phyloP scores from a whole-genome alignment of 2,888 invertebrate species.

The Syritta pipiens region DNA sequence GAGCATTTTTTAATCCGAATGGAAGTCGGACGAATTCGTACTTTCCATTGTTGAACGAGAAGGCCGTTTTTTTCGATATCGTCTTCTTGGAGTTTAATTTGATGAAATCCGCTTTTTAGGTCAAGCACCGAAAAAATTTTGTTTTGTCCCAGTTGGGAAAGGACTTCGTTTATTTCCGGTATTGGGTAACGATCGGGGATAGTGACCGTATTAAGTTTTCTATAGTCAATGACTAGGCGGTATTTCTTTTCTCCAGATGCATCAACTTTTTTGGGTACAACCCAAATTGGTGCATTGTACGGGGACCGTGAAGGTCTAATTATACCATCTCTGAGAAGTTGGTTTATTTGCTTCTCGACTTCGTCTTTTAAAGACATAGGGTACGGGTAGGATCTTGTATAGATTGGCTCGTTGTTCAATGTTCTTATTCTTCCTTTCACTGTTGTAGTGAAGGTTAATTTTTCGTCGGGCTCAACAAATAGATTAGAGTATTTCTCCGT shows the following conservation, averaged over 20 bases:
- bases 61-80: not conserved
- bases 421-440: not conserved
- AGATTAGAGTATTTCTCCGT: too few relatives aligned
- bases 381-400: conserved; percentile 3
- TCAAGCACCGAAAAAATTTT: not conserved
- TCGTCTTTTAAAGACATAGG: too few relatives aligned
- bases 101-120: not conserved
- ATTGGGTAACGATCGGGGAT: conserved; percentile 17
- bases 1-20: not conserved
- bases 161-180: conserved; percentile 19
- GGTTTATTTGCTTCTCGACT: too few relatives aligned
- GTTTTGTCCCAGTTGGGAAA: not conserved
- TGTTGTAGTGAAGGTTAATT: too few relatives aligned
- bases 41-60: not conserved
- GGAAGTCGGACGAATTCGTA: not conserved
- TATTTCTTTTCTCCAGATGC: not conserved
- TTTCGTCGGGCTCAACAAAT: too few relatives aligned
- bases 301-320: too few relatives aligned
- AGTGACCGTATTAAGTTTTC: conserved; percentile 10
- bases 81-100: not conserved
- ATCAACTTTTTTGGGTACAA: not conserved
- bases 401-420: not conserved
- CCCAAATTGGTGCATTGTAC: too few relatives aligned
- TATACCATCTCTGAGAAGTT: too few relatives aligned
- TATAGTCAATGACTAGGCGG: too few relatives aligned